A percentile compares a stretch with the other conserved stretches of the same genome.
Evolutionary conservation across 2,888 invertebrate species (phyloP).

Genomic region (Netelia fuscicornis): DNA sequence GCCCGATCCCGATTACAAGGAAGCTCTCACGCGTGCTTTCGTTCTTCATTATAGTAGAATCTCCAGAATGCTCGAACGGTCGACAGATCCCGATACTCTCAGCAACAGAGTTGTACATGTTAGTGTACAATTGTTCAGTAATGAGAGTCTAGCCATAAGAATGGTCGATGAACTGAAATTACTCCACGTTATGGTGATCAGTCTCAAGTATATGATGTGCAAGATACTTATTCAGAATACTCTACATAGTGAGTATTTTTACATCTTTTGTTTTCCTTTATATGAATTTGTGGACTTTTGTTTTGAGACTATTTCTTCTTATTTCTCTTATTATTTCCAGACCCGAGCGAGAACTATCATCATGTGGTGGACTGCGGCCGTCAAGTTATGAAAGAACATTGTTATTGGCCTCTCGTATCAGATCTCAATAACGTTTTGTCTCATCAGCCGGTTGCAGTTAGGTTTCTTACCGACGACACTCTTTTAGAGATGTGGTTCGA

Average conservation of each 20-base stretch:
- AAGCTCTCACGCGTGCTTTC: conserved; percentile 96
- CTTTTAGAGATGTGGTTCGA: conserved; percentile 98
- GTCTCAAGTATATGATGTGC: conserved; percentile 96
- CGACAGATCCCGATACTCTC: conserved; percentile 94
- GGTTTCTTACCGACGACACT: conserved; percentile 94
- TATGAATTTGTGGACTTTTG: conserved; percentile 2
- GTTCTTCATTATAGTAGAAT: conserved; percentile 98
- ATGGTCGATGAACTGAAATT: conserved; percentile 96
- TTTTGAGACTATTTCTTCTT: conserved; percentile 9
- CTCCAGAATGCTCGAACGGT: conserved; percentile 94
- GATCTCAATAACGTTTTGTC: conserved; percentile 98
- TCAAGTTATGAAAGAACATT: conserved; percentile 98
- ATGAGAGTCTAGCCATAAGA: conserved; percentile 94
- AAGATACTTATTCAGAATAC: conserved; percentile 95
- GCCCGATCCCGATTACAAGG: conserved; percentile 97
- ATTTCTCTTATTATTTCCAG: conserved; percentile 81
- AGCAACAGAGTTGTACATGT: conserved; percentile 99
- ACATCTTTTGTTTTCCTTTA: no score
- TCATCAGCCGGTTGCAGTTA: conserved; percentile 95
- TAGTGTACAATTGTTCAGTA: conserved; percentile 98
- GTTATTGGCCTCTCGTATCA: conserved; percentile 99
- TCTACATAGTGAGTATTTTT: conserved; percentile 89
- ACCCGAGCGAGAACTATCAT: conserved; percentile 92
- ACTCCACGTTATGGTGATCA: conserved; percentile 96
- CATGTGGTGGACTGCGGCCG: conserved; percentile 96